Evolutionary conservation across 35 echinoderm and acorn worm genomes (phyloP), one percentile per base, ranked within the genome.

Genomic region (Stichopus chloronotus): DNA sequence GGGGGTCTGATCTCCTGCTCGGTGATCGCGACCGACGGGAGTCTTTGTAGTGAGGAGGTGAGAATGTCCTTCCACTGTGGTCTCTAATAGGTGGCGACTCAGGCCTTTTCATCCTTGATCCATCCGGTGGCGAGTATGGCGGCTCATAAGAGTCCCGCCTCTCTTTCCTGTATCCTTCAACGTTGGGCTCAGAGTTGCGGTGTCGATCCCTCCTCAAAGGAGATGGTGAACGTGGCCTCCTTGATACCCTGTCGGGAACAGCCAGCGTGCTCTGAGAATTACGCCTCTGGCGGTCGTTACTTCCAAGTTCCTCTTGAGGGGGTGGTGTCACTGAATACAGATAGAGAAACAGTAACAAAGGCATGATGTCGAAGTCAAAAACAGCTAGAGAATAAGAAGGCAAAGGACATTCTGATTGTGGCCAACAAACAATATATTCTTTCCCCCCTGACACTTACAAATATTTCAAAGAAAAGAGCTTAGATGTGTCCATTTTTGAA

Each of bases 241-340:
- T 65, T 5, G 91, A 81, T 1, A 84, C 94, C 30, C 96, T 90
- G 20, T 97, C 96, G 24, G 96, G 96, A 21, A 97, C 96, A 58
- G 96, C 94, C 61, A 97, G 76, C 11, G 96, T 97, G 84, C 91
- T 97, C 74, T 94, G 93, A 4, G 96, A 97, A 58, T 93, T 93
- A n/a, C 96, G 56, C 24, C 96, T 78, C 65, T 97, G 90, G n/a
- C 90, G 90, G 22, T 94, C 94, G 20, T 91, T 65, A 9, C 72
- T 84, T 23, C 90, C 76, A 23, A 95, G 87, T 74, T 97, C 96
- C 22, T 97, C 96, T 93, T 57, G 96, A 25, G 94, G 91, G 59
- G 96, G 96, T 71, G 96, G 96, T 91, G 92, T 93, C 9, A 97
- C 96, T 97, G 87, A 52, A 7, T 5, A 65, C 19, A 65, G 61